phyloP scores from a whole-genome alignment of 2,113 vertebrate species.

The Scatophagus argus region DNA sequence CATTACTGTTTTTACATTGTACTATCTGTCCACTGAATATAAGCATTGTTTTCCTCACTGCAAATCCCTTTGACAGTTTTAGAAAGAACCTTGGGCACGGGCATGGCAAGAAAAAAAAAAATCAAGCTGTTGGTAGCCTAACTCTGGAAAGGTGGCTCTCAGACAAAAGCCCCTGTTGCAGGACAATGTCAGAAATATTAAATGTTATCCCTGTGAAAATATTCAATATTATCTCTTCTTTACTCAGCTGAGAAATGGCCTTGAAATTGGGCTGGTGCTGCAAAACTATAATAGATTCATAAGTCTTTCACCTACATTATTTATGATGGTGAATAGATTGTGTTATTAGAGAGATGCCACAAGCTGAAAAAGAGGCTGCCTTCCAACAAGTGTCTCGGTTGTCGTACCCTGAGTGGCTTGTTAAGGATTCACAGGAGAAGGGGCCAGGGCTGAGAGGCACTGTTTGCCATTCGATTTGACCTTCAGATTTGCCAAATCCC shows the following conservation, averaged over 20 bases:
- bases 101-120: neutral
- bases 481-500: constrained; percentile 75
- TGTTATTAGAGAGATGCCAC: constrained; percentile 64
- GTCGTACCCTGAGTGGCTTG: constrained; percentile 50
- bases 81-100: too few relatives aligned
- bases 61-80: too few relatives aligned
- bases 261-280: neutral
- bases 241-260: constrained; percentile 36
- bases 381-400: constrained; percentile 36
- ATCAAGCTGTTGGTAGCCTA: neutral
- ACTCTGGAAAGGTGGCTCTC: constrained; percentile 6
- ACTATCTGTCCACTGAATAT: constrained; percentile 35
- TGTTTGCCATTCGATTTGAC: constrained; percentile 75
- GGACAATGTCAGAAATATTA: constrained; percentile 23
- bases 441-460: constrained; percentile 37
- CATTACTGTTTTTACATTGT: constrained; percentile 24
- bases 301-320: constrained; percentile 68
- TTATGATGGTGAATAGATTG: constrained; percentile 66
- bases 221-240: constrained; percentile 39
- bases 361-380: constrained; percentile 48
- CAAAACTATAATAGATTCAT: constrained; percentile 56
- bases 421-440: constrained; percentile 65
- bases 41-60: neutral
- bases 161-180: constrained; percentile 1
- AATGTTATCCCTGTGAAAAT: constrained; percentile 29